Base-by-base conservation (phyloP, 2,797 vertebrate genomes). In the Zalophus californianus region DNA sequence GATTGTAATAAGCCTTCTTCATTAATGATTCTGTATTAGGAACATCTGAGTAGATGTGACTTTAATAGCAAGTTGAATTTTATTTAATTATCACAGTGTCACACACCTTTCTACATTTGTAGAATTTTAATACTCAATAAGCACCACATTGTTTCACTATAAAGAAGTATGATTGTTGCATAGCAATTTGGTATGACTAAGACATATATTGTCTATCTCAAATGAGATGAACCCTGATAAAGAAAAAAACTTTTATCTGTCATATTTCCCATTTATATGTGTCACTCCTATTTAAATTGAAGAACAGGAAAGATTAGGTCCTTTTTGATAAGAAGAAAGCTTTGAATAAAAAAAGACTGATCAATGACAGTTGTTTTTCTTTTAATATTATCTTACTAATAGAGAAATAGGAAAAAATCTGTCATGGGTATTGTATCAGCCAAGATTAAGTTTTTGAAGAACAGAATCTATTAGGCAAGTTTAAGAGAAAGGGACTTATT, bases 11-110 rank as follows among this genome's bases (percentile, higher is more conserved):
- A 86, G 70, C 15, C 92, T 75, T 90, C 50, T 94, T 91, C 58
- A 77, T 77, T 94, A 96, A 82, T 87, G 80, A 79, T 82, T 95
- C 86, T 35, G 38, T 83, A 86, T 85, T 94, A 88, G 60, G 54
- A 52, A 94, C 62, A 60, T 89, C 68, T 95, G 70, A 85, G 80
- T 80, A 85, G 87, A 68, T 84, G 73, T 93, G 92, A 90, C 87
- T 92, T 92, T 86, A 94, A 97, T 86, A 96, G 82, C 44, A 97
- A 95, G 48, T 73, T 88, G 84, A 92, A 85, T 13, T 95, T 96
- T 94, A 97, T 96, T 96, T 91, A 95, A 96, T 97, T 95, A 93
- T 97, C 44, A 94, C 60, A 86, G 60, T 70, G 85, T 85, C 95
- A 92, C 72, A 94, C 18, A 86, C 50, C 20, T 96, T 92, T 77